A percentile compares a stretch with the other conserved stretches of the same genome.
phyloP scores from a whole-genome alignment of 2,888 invertebrate species.

The Sminthurides aquaticus region DNA sequence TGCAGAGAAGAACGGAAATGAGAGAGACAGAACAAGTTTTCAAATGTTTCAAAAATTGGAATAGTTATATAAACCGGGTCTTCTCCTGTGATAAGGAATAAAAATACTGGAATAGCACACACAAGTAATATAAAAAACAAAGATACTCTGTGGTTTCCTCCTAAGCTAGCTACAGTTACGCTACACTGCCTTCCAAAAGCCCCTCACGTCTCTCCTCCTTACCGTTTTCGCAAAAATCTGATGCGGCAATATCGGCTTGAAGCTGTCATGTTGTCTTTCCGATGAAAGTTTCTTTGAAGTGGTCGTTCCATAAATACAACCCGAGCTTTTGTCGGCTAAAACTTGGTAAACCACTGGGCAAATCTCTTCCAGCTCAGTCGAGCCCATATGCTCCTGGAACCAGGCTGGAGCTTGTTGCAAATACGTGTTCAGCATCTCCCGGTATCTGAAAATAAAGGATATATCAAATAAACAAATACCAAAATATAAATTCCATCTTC shows the following conservation, averaged over 20 bases:
- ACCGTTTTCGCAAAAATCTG: conserved; percentile 42
- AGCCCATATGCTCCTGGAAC: conserved; percentile 39
- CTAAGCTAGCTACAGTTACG: too few species aligned
- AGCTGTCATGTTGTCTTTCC: conserved; percentile 31
- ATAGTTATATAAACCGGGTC: not conserved
- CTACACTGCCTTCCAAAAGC: too few species aligned
- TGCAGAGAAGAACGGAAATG: too few species aligned
- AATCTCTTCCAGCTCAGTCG: conserved; percentile 40
- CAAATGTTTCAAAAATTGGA: not conserved
- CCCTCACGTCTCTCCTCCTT: too few species aligned
- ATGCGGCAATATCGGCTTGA: conserved; percentile 39
- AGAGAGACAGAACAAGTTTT: too few species aligned
- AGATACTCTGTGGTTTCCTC: too few species aligned
- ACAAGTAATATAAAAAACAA: too few species aligned
- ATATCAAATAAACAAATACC: conserved; percentile 10
- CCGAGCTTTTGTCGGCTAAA: conserved; percentile 32
- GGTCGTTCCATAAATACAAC: conserved; percentile 36
- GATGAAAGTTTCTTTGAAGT: conserved; percentile 23
- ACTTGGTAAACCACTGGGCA: conserved; percentile 42
- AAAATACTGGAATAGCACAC: too few species aligned
- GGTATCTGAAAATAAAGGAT: conserved; percentile 30
- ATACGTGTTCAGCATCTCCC: conserved; percentile 41
- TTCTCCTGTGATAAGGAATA: too few species aligned
- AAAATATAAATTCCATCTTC: conserved; percentile 14
- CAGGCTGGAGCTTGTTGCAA: conserved; percentile 39